Conservation (phyloP, 92 coral and sea anemone species). For the Zoanthus solanderi region DNA sequence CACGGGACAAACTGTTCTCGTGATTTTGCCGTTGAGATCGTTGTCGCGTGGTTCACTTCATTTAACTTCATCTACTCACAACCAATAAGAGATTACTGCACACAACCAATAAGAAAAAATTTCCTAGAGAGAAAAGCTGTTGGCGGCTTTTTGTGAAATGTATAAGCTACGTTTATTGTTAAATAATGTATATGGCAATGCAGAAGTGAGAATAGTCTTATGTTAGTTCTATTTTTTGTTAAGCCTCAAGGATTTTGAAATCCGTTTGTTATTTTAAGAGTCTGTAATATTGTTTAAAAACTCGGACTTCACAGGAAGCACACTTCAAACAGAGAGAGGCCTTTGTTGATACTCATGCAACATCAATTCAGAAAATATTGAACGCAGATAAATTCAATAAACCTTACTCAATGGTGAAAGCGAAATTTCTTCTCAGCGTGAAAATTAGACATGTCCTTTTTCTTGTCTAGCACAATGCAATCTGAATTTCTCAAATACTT, state of each 20-base stretch:
- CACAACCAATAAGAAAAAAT: no score
- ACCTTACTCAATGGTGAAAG: conserved; percentile 10
- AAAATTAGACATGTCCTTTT: conserved; percentile 14
- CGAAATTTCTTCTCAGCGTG: conserved; percentile 43
- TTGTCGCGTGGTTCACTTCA: no score
- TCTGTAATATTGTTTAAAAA: background rate
- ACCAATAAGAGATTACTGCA: no score
- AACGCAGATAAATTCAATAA: background rate
- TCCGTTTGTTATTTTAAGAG: background rate
- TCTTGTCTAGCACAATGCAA: conserved; percentile 30
- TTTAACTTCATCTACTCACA: no score
- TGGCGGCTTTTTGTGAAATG: no score
- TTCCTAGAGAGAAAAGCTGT: no score
- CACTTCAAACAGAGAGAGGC: background rate
- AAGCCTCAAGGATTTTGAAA: background rate
- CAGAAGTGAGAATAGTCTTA: background rate
- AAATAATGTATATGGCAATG: conserved; percentile 8
- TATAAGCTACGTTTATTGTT: background rate
- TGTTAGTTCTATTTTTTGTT: background rate
- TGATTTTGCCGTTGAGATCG: no score
- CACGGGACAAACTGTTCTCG: no score
- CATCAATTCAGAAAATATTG: background rate
- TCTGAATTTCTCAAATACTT: conserved; percentile 46
- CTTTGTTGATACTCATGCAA: no score
- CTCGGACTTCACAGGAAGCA: background rate